A percentile compares a stretch with the other conserved stretches of the same genome.
phyloP scores from a whole-genome alignment of 2,113 vertebrate genomes.

The Archocentrus centrarchus region DNA sequence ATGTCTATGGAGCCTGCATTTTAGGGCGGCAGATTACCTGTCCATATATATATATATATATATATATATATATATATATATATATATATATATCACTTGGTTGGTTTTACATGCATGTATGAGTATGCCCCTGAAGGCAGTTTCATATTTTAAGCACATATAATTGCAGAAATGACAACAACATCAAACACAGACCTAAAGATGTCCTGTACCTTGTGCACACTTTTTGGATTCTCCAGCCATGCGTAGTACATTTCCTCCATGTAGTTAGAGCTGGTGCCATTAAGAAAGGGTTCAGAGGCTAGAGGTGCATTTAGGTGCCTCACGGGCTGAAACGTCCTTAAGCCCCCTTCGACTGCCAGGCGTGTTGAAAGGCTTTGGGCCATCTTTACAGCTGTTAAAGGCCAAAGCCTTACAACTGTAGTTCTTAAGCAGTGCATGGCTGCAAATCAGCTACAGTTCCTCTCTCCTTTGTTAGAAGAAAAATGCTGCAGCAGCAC shows the following conservation, averaged over 20 bases:
- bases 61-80: too few relatives aligned
- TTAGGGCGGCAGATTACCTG: too few relatives aligned
- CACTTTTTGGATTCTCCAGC: constrained; percentile 94
- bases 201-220: constrained; percentile 87
- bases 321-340: constrained; percentile 85
- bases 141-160: not conserved
- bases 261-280: constrained; percentile 94
- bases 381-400: constrained; percentile 85
- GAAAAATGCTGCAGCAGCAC: not conserved
- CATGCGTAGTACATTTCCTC: constrained; percentile 97
- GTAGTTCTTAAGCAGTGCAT: constrained; percentile 96
- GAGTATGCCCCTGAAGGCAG: not conserved
- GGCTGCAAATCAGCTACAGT: constrained; percentile 64
- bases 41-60: too few relatives aligned
- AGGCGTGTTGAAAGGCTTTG: constrained; percentile 78
- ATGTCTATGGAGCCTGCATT: too few relatives aligned
- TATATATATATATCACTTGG: not conserved
- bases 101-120: not conserved
- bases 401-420: constrained; percentile 85
- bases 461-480: not conserved
- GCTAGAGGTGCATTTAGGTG: constrained; percentile 84
- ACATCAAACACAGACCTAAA: not conserved
- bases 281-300: constrained; percentile 91
- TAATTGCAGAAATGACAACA: not conserved
- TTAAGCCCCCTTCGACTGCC: constrained; percentile 74